These are phyloP conservation scores for Ciconia maguari DNA, from an alignment of 2,113 vertebrate species.

Conservation along the genomic window DNA sequence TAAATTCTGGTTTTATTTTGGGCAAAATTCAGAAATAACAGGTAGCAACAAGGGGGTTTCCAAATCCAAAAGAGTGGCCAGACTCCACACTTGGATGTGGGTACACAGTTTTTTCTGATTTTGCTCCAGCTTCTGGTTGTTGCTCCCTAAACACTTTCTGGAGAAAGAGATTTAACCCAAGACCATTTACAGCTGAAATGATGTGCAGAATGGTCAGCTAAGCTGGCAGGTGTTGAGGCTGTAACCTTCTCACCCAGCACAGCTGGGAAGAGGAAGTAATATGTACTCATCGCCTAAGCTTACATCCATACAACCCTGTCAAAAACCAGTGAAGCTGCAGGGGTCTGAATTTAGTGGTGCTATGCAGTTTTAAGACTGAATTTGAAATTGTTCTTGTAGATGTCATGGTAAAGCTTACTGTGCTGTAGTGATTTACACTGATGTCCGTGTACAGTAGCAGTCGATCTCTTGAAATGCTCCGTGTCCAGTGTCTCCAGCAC, in stretches of 20 bases:
- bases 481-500: neutral
- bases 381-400: neutral
- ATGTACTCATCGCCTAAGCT: accelerated
- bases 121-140: neutral
- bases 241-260: neutral
- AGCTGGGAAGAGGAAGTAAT: neutral
- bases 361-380: neutral
- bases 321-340: neutral
- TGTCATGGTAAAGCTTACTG: neutral
- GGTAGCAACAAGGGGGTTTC: neutral
- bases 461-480: neutral
- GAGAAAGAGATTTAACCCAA: neutral
- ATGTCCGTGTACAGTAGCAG: neutral
- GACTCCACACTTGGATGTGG: neutral
- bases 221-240: neutral
- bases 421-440: neutral
- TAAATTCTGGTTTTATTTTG: neutral
- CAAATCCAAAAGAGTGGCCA: neutral
- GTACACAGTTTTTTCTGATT: neutral
- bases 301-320: neutral
- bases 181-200: neutral
- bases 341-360: neutral
- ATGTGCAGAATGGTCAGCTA: neutral
- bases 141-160: neutral
- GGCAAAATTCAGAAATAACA: neutral